Evolutionary conservation across 1,140 invertebrate species (phyloP).

Genomic region (Rhynchophorus ferrugineus): DNA sequence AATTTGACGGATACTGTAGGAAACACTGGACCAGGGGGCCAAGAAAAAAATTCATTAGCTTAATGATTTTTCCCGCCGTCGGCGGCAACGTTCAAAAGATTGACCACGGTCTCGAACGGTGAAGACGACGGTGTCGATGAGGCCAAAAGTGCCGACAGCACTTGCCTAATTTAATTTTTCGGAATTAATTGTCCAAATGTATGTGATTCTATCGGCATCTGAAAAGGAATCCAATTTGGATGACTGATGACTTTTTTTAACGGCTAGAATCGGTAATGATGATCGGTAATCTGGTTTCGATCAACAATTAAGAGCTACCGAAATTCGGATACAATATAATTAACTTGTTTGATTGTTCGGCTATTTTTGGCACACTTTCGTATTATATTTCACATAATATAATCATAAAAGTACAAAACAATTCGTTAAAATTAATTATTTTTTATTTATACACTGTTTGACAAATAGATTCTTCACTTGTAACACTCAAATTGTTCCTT

Average conservation of each 20-base stretch:
- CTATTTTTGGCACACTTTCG: too few relatives aligned
- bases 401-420: too few relatives aligned
- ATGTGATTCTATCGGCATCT: background rate
- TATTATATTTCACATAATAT: too few relatives aligned
- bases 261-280: too few relatives aligned
- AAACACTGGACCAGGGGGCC: constrained; percentile 8
- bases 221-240: background rate
- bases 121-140: constrained; percentile 8
- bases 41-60: constrained; percentile 9
- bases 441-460: too few relatives aligned
- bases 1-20: constrained; percentile 14
- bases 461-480: too few relatives aligned
- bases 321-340: too few relatives aligned
- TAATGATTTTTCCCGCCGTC: constrained; percentile 14
- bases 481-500: too few relatives aligned
- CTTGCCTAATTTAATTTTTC: constrained; percentile 12
- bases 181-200: background rate
- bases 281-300: too few relatives aligned
- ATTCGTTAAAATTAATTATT: too few relatives aligned
- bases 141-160: constrained; percentile 13
- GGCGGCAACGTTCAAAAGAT: constrained; percentile 10
- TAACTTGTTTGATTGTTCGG: too few relatives aligned
- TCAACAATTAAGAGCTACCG: too few relatives aligned
- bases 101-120: constrained; percentile 9
- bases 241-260: background rate